Evolutionary conservation across 2,797 vertebrate genomes (phyloP), one percentile per base, ranked within the genome.

Genomic region (Peromyscus nudipes): DNA sequence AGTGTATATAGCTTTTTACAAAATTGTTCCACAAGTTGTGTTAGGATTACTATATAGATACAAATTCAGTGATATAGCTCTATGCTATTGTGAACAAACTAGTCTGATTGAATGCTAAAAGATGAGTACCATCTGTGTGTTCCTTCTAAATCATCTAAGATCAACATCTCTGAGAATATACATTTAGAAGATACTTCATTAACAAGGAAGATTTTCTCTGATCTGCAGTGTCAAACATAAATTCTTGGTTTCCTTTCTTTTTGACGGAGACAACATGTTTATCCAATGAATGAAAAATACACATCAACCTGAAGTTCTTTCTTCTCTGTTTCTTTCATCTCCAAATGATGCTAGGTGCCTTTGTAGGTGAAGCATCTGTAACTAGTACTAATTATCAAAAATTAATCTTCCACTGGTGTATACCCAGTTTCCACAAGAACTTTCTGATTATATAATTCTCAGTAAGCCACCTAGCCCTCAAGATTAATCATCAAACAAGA

Each of bases 181-280:
- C 7, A 89, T 79, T 95, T 55, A 79, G 37, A 40, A 96, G 29
- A 34, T 92, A 91, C 77, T 96, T 92, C 73, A 93, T 92, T 95
- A 95, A 94, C 43, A 92, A 89, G 37, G 27, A 60, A 60, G 55
- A 75, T 43, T 62, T 87, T 75, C 86, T 71, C 92, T 94, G 40
- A 60, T 31, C 77, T 31, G 55, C 57, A n/a, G n/a, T n/a, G n/a
- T n/a, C n/a, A n/a, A n/a, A n/a, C n/a, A 93, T 62, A 93, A 93
- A 97, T 86, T 69, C 25, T 91, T 69, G 40, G 65, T 55, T 79
- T n/a, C 23, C 10, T 92, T 81, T 92, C 55, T 85, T 92, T 81
- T 89, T 60, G 90, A 93, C 37, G 79, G 31, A 16, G 69, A 80
- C 27, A 67, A 82, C 57, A 75, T 86, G 91, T 76, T 82, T 92